Evolutionary conservation across 2,888 invertebrate genomes (phyloP).

Genomic region (Pandemis corylana): DNA sequence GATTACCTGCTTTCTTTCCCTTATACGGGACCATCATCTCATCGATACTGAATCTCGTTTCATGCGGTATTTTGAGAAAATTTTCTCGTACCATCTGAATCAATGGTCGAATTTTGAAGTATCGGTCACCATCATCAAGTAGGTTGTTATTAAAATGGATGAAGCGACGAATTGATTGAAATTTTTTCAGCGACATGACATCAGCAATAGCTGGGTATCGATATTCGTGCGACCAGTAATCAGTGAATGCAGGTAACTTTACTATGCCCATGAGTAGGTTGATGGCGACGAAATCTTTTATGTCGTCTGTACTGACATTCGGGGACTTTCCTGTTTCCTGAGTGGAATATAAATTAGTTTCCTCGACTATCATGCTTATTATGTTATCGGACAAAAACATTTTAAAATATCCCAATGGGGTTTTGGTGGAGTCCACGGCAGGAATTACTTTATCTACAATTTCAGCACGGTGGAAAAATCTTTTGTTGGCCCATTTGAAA

Average conservation of each 20-base stretch:
- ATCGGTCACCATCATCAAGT: constrained; percentile 18
- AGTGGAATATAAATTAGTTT: constrained; percentile 45
- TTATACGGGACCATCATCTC: constrained; percentile 54
- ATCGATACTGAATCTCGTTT: constrained; percentile 43
- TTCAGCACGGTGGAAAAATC: constrained; percentile 8
- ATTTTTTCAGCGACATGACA: constrained; percentile 35
- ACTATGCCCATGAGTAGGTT: constrained; percentile 38
- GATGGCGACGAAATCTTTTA: constrained; percentile 45
- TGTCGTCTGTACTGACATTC: constrained; percentile 38
- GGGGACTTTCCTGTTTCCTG: constrained; percentile 40
- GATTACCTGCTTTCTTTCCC: constrained; percentile 48
- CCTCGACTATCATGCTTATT: constrained; percentile 41
- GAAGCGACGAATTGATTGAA: constrained; percentile 28
- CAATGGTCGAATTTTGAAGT: constrained; percentile 33
- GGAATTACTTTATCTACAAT: not conserved
- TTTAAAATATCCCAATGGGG: not conserved
- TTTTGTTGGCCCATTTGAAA: constrained; percentile 4
- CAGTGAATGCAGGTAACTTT: constrained; percentile 32
- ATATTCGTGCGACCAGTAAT: constrained; percentile 36
- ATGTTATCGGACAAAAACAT: constrained; percentile 29
- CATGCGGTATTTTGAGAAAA: constrained; percentile 14
- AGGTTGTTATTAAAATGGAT: constrained; percentile 36
- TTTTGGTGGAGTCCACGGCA: not conserved
- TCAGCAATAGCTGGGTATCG: constrained; percentile 34
- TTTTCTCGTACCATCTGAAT: constrained; percentile 29